phyloP scores from a whole-genome alignment of 2,888 invertebrate genomes.

The Drosophila limbata region DNA sequence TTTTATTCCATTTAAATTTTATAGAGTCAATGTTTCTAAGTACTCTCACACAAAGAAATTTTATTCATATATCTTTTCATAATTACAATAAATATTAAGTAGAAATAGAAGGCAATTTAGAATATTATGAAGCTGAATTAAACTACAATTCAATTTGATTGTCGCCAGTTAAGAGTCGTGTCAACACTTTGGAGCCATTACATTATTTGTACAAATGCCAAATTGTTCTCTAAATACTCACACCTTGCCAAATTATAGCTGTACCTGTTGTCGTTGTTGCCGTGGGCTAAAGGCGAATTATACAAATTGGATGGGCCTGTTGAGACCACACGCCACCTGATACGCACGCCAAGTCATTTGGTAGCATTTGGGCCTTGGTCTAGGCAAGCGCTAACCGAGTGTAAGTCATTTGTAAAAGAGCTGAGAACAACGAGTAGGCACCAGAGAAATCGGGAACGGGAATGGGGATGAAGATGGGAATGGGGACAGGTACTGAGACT shows the following conservation, averaged over 20 bases:
- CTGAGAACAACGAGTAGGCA: constrained; percentile 31
- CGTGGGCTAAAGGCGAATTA: constrained; percentile 37
- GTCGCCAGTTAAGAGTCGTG: constrained; percentile 30
- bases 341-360: constrained; percentile 57
- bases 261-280: constrained; percentile 21
- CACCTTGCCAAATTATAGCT: constrained; percentile 53
- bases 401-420: constrained; percentile 77
- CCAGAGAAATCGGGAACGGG: constrained; percentile 18
- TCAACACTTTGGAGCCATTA: constrained; percentile 43
- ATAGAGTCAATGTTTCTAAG: no score
- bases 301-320: constrained; percentile 54
- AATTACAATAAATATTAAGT: no score
- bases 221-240: constrained; percentile 60
- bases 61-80: no score
- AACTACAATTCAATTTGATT: constrained; percentile 20
- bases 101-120: not conserved
- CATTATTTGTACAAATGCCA: constrained; percentile 39
- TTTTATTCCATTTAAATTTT: no score
- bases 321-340: constrained; percentile 77
- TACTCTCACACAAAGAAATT: not conserved
- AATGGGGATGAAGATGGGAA: constrained; percentile 25
- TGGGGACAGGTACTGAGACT: constrained; percentile 27
- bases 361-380: constrained; percentile 21
- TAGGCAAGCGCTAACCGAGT: constrained; percentile 60
- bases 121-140: constrained; percentile 4